Evolutionary conservation across 2,888 invertebrate species (phyloP), one percentile per base, ranked within the genome.

Genomic region (Dicroscelio sp.): DNA sequence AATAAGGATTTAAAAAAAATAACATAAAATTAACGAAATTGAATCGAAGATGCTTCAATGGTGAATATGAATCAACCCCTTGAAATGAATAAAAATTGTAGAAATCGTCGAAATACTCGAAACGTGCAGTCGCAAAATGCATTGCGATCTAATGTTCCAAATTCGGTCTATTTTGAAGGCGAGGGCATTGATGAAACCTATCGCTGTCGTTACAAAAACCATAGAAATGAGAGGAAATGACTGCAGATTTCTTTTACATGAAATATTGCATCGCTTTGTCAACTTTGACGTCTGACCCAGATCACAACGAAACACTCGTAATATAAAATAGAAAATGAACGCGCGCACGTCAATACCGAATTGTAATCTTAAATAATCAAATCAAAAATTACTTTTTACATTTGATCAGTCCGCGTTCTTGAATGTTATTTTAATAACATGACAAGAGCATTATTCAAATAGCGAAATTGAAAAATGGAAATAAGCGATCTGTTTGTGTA

Each of bases 251-350:
- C 83, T 83, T 86, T 79, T 55, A 48, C 86, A 83, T 86, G 90
- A 90, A 90, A 86, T 86, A 90, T 86, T 73, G 84, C 86, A 65
- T 86, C 90, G 67, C 86, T 90, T 86, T 86, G 83, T 86, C 86
- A 90, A 86, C 79, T 84, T 90, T 86, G 86, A 90, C 79, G 80
- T 79, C 30, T 87, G 90, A 90, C 90, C 90, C 55, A 87, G 84
- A 90, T 90, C 79, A 84, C 58, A 60, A 35, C 63, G 58, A 80
- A 84, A 84, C 55, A 90, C 65, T 63, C 71, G 76, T 82, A 43
- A 75, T 60, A 78, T 78, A 78, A 78, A 69, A 86, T 69, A 76
- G 65, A 69, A 43, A n/a, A n/a, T n/a, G n/a, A n/a, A 79, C 75
- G 60, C 82, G 79, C 63, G 58, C 67, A 67, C 75, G 73, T 86